Percentiles rank a stretch among this genome's conserved stretches.
Evolutionary conservation across 2,797 vertebrate genomes (phyloP).

Genomic region (Sardinella longiceps): DNA sequence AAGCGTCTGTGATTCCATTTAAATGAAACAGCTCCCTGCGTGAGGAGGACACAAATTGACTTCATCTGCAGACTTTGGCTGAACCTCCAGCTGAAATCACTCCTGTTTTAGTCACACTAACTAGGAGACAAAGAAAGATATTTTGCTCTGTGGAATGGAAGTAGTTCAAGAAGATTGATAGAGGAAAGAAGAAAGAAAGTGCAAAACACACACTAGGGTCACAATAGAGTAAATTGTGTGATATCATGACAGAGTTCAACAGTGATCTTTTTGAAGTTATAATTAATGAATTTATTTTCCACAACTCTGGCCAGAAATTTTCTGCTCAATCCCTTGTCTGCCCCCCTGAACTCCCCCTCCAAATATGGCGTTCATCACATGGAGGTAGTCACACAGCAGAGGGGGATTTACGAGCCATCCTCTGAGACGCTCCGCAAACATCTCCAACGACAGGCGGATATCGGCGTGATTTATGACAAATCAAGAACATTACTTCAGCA

Average conservation of each 20-base stretch:
- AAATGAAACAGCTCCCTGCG: slow-evolving; percentile 47
- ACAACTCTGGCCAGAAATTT: not conserved
- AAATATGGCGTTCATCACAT: slow-evolving; percentile 11
- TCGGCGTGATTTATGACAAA: slow-evolving; percentile 42
- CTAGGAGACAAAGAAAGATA: not conserved
- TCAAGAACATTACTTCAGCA: slow-evolving; percentile 40
- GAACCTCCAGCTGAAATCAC: slow-evolving; percentile 17
- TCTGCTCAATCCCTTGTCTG: not conserved
- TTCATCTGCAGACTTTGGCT: slow-evolving; percentile 40
- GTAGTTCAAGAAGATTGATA: too few species aligned
- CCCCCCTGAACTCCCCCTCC: not conserved
- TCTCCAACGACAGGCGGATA: slow-evolving; percentile 2
- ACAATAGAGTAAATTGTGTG: not conserved
- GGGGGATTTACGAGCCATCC: slow-evolving; percentile 26
- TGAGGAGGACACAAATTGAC: slow-evolving; percentile 45
- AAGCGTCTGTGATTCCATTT: slow-evolving; percentile 48
- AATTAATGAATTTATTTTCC: not conserved
- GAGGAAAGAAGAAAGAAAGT: too few species aligned
- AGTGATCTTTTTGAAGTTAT: not conserved
- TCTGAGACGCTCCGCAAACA: not conserved
- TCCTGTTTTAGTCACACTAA: not conserved
- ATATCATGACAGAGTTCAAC: too few species aligned
- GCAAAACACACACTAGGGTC: not conserved
- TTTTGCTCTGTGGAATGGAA: not conserved
- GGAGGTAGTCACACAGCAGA: not conserved